These are phyloP conservation scores for Nothura maculosa DNA, from an alignment of 2,797 vertebrate species.

Conservation along the genomic window DNA sequence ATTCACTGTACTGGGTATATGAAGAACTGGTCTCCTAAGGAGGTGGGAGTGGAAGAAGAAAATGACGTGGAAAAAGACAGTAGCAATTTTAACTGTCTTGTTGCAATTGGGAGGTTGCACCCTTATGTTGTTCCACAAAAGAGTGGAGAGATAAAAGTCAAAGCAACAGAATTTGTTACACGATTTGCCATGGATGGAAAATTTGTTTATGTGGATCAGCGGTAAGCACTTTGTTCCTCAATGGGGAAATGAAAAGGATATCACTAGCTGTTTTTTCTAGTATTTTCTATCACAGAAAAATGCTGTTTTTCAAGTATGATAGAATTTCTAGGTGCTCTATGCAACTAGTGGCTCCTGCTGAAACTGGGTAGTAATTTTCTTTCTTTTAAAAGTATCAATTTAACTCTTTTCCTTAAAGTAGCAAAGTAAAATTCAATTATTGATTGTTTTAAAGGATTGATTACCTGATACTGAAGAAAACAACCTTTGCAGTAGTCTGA, in stretches of 20 bases:
- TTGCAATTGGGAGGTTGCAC: constrained; percentile 91
- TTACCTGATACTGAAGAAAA: not conserved
- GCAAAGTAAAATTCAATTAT: not conserved
- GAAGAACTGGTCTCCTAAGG: constrained; percentile 91
- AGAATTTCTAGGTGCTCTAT: not conserved
- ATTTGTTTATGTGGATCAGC: constrained; percentile 96
- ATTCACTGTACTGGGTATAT: constrained; percentile 96
- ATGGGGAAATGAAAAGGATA: not conserved
- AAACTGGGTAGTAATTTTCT: not conserved
- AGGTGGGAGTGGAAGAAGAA: constrained; percentile 87
- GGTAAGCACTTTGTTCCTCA: constrained; percentile 80
- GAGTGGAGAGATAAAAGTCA: constrained; percentile 88
- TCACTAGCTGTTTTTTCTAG: not conserved
- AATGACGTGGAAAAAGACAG: constrained; percentile 86
- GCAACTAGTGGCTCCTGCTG: not conserved
- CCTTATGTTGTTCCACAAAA: constrained; percentile 83
- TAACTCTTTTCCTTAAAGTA: not conserved
- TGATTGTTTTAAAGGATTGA: not conserved
- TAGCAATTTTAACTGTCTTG: constrained; percentile 91
- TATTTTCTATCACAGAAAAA: not conserved
- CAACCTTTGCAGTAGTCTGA: not conserved
- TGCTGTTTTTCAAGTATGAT: not conserved
- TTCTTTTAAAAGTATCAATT: not conserved
- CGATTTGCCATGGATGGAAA: constrained; percentile 95
- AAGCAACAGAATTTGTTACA: constrained; percentile 92